phyloP scores from a whole-genome alignment of 2,113 vertebrate species.

The Tonatia bakeri region DNA sequence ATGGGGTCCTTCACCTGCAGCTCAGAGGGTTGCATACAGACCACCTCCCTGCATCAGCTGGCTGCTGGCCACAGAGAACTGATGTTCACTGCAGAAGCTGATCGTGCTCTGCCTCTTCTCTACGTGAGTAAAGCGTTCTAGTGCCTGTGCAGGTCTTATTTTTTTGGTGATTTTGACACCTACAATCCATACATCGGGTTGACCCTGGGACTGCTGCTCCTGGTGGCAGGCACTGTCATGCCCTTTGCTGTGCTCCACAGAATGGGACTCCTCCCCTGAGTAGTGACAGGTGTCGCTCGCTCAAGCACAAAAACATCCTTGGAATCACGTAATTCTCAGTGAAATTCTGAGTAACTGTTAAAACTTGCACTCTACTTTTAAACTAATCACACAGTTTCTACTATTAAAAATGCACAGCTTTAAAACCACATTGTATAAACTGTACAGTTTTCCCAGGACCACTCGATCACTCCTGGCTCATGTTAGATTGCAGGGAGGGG shows the following conservation, averaged over 20 bases:
- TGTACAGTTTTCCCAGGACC: neutral
- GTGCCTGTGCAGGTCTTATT: neutral
- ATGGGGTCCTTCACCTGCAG: neutral
- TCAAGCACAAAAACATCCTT: neutral
- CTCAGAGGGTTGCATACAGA: neutral
- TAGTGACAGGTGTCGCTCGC: neutral
- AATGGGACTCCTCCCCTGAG: neutral
- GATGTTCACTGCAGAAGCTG: neutral
- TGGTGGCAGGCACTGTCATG: neutral
- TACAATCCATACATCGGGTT: neutral
- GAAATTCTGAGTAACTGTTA: neutral
- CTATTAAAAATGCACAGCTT: neutral
- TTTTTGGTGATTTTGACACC: neutral
- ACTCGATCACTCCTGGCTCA: neutral
- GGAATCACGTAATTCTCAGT: neutral
- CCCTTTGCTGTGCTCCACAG: neutral
- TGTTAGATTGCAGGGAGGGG: neutral
- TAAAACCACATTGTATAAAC: neutral
- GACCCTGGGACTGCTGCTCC: neutral
- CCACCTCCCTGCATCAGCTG: no score
- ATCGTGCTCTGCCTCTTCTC: neutral
- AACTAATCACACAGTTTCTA: neutral
- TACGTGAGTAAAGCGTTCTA: neutral
- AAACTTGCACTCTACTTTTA: neutral
- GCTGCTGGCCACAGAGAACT: neutral